A percentile compares a stretch with the other conserved stretches of the same genome.
phyloP scores from a whole-genome alignment of 2,113 vertebrate species.

The Marmota flaviventris region DNA sequence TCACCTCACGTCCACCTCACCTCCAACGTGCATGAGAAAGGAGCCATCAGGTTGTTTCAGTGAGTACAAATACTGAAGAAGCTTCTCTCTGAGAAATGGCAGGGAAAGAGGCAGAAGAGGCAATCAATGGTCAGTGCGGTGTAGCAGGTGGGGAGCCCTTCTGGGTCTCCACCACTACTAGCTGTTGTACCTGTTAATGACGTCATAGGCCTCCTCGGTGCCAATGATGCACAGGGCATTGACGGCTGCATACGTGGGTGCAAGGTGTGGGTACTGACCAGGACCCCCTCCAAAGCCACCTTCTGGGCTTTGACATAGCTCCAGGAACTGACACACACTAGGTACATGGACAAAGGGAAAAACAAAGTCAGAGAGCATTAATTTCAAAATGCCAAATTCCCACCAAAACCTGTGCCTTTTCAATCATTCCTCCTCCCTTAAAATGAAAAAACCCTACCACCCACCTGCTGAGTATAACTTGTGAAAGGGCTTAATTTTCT shows the following conservation, averaged over 20 bases:
- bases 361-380: slow-evolving; percentile 49
- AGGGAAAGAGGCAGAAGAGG: accelerated
- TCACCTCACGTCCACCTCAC: slow-evolving; percentile 98
- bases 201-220: slow-evolving; percentile 94
- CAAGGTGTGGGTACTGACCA: slow-evolving; percentile 95
- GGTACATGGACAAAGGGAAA: not conserved
- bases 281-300: slow-evolving; percentile 97
- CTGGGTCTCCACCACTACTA: accelerated
- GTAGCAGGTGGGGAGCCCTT: not conserved
- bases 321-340: slow-evolving; percentile 96
- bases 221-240: slow-evolving; percentile 97
- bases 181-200: slow-evolving; percentile 93
- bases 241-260: slow-evolving; percentile 96
- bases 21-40: slow-evolving; percentile 97
- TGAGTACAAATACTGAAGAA: slow-evolving; percentile 94
- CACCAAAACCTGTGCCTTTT: not conserved
- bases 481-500: not conserved
- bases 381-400: not conserved
- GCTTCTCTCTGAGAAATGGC: slow-evolving; percentile 92
- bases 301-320: slow-evolving; percentile 93
- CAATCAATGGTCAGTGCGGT: not conserved
- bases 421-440: not conserved
- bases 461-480: not conserved
- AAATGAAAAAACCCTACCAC: not conserved
- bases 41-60: slow-evolving; percentile 97